A percentile compares a stretch with the other conserved stretches of the same genome.
These are phyloP conservation scores for Notechis scutatus DNA, from an alignment of 2,113 vertebrate genomes.

Conservation along the genomic window DNA sequence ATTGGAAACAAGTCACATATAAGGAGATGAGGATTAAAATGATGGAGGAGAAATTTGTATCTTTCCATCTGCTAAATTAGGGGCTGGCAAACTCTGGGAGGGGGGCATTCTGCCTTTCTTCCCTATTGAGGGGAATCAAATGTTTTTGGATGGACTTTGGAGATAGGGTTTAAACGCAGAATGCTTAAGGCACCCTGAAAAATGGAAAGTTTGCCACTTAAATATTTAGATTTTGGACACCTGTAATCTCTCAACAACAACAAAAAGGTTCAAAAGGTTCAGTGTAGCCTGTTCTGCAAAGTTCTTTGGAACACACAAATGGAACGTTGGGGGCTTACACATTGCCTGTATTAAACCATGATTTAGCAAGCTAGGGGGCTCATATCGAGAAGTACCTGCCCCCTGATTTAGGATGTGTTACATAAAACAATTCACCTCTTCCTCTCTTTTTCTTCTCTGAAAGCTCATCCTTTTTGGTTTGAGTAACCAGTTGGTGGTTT, in stretches of 20 bases:
- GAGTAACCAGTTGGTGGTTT: slow-evolving; percentile 92
- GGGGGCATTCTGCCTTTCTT: not conserved
- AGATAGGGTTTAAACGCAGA: not conserved
- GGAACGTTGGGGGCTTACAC: not conserved
- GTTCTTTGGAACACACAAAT: not conserved
- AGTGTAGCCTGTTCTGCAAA: not conserved
- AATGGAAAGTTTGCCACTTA: not conserved
- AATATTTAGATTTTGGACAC: not conserved
- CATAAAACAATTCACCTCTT: not conserved
- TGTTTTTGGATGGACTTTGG: not conserved
- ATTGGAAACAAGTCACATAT: not conserved
- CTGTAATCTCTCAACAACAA: not conserved
- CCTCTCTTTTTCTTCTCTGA: slow-evolving; percentile 12
- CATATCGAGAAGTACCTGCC: not conserved
- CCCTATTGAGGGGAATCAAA: not conserved
- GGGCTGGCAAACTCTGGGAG: not conserved
- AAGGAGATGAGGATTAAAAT: not conserved
- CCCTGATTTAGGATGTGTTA: not conserved
- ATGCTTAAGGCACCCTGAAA: not conserved
- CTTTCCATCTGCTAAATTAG: not conserved
- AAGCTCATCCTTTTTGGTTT: slow-evolving; percentile 92
- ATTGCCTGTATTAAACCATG: not conserved
- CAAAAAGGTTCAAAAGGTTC: not conserved
- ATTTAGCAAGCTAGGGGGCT: not conserved
- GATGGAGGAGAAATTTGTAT: too few relatives aligned